Evolutionary conservation across 2,113 vertebrate species (phyloP), one percentile per base, ranked within the genome.

Genomic region (Porphyrio hochstetteri): DNA sequence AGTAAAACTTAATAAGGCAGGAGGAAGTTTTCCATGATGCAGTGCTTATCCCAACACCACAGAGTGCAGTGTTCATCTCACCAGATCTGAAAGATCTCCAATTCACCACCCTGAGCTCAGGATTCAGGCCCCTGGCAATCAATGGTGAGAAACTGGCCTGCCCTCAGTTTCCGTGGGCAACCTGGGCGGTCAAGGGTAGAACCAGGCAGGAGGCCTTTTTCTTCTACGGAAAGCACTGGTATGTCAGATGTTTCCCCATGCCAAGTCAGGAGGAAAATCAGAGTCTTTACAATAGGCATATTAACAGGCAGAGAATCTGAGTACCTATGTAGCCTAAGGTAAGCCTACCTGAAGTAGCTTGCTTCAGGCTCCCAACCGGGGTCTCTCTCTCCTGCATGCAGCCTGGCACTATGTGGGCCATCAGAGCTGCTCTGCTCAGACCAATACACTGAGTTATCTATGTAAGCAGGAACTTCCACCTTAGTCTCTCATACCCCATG

Each of bases 361-460:
- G 11, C n/a, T 35, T 24, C 63, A 80, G 42, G 42, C 10, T 80
- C 40, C 18, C 17, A 15, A 15, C 20, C 2, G 16, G 36, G 10
- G 10, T 8, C 11, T 38, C 44, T 23, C 35, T 28, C 36, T 64
- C 38, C 81, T 55, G 20, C 44, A 29, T 44, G 20, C 44, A 55
- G 38, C 24, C 29, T 35, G 67, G 65, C 8, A 64, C 52, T 33
- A 3, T 23, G 4, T 18, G n/a, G 27, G 29, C 18, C n/a, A 19
- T 4, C 20, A 68, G 42, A 63, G 48, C 10, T 4, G 2, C 63
- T 86, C 18, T 57, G 61, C 46, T 75, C 56, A 50, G 28, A 35
- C 28, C 5, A 19, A 78, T 8, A 33, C 11, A 4, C 23, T 0
- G 7, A 52, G 16, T 24, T 42, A 44, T 0, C 55, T 28, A 3